Percentiles rank a stretch among this genome's conserved stretches.
phyloP scores from a whole-genome alignment of 2,888 invertebrate species.

The Glaucopsyche alexis region DNA sequence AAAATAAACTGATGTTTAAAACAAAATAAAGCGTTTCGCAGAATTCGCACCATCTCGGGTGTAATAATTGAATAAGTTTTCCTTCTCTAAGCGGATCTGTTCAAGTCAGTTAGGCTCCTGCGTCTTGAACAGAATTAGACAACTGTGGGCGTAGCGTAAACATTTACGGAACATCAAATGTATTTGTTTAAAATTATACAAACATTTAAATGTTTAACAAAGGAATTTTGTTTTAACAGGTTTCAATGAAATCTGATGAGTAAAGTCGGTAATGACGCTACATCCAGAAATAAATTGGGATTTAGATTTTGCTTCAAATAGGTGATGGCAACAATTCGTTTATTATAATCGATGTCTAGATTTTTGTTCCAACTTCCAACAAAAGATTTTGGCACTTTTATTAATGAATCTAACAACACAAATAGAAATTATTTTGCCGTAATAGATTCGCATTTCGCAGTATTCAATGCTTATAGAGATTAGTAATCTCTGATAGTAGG shows the following conservation, averaged over 20 bases:
- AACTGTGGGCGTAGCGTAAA: slow-evolving; percentile 9
- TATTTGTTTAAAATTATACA: slow-evolving; percentile 22
- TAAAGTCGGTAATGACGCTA: background rate
- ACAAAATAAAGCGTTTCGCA: background rate
- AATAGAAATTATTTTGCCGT: too few relatives aligned
- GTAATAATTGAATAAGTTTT: slow-evolving; percentile 21
- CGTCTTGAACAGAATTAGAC: background rate
- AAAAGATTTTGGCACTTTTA: background rate
- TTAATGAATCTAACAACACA: too few relatives aligned
- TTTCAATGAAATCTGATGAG: slow-evolving; percentile 1
- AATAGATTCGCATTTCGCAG: too few relatives aligned
- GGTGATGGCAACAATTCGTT: background rate
- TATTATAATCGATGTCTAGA: background rate
- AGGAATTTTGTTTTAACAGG: slow-evolving; percentile 24
- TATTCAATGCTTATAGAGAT: too few relatives aligned
- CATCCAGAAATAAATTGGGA: background rate
- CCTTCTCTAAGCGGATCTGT: background rate
- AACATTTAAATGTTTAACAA: slow-evolving; percentile 11
- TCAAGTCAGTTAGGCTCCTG: slow-evolving; percentile 2
- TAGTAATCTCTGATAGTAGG: too few relatives aligned
- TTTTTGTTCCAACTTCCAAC: background rate
- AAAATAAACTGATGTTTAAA: background rate
- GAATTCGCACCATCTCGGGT: slow-evolving; percentile 1
- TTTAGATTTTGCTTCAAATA: background rate
- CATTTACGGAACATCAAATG: slow-evolving; percentile 23